Base-by-base conservation (phyloP, 2,113 vertebrate genomes). In the Blennius ocellaris region DNA sequence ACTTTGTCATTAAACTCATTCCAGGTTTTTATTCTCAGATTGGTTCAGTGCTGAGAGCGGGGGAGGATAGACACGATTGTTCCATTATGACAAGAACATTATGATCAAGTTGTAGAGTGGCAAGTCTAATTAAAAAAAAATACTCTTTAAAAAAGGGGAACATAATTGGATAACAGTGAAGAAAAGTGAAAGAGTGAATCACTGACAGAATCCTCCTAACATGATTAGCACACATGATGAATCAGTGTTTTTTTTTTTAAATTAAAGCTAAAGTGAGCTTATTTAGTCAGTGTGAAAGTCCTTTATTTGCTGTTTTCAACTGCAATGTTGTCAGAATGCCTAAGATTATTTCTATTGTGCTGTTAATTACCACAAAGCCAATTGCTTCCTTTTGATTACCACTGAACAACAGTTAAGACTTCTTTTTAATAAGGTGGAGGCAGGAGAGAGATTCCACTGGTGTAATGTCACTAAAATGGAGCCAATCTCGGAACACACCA, bases 381-480 rank as follows among this genome's bases (percentile, higher is more conserved):
- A 45, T 37, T 69, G 43, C 41, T 58, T 38, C 4, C 38, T 51
- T 14, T 15, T 48, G 37, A 47, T 67, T 16, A 12, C 62, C 53
- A 41, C 12, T 68, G 12, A 16, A 64, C 1, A 10, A 9, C 37
- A 3, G 43, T 41, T 5, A 12, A 50, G 16, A 36, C 10, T 36
- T 50, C 1, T 6, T 48, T 60, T 65, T 36, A 0, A 39, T 60
- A 11, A n/a, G 4, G 11, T 11, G 50, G 11, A 11, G 17, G 44
- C 43, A 9, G 36, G 36, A 21, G 3, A 11, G 21, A 21, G 1
- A 11, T 30, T 11, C 3, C 8, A 59, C 36, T 40, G 8, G 15
- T 38, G 9, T 7, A 53, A 30, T 59, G 15, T 9, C 9, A 11
- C 37, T 36, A 17, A 12, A 38, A 10, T 10, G 8, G 36, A 54